A percentile compares a stretch with the other conserved stretches of the same genome.
phyloP scores from a whole-genome alignment of 2,113 vertebrate species.

The Archilochus colubris region DNA sequence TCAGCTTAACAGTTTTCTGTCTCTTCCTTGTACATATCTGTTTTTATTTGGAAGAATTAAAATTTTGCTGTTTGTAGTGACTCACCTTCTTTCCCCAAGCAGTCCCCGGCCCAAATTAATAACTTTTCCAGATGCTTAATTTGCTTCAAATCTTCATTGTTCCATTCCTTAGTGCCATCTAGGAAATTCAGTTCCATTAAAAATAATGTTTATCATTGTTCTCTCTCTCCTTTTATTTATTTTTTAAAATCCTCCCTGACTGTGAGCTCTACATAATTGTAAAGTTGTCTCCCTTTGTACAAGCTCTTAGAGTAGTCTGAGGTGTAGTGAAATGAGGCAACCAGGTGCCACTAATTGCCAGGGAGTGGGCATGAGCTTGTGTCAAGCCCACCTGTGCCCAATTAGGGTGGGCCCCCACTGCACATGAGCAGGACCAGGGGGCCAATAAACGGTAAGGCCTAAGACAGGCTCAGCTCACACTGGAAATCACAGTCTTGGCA shows the following conservation, averaged over 20 bases:
- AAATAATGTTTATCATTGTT: not conserved
- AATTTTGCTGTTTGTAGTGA: not conserved
- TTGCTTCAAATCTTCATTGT: not conserved
- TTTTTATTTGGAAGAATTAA: not conserved
- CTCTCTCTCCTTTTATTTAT: accelerated
- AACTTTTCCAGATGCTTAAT: not conserved
- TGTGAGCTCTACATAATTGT: not conserved
- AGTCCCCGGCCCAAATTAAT: not conserved
- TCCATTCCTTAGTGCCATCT: not conserved
- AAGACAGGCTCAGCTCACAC: too few relatives aligned
- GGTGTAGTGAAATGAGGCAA: too few relatives aligned
- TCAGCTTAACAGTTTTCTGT: not conserved
- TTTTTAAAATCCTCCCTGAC: not conserved
- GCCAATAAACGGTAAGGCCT: too few relatives aligned
- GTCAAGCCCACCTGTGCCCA: too few relatives aligned
- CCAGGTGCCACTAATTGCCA: too few relatives aligned
- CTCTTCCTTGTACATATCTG: not conserved
- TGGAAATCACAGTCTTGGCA: too few relatives aligned
- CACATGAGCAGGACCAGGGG: too few relatives aligned
- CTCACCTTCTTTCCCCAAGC: not conserved
- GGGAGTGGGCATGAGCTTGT: too few relatives aligned
- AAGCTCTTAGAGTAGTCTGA: not conserved
- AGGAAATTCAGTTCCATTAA: not conserved
- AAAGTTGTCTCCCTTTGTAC: not conserved
- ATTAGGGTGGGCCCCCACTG: too few relatives aligned